These are phyloP conservation scores for Corapipo altera DNA, from an alignment of 2,113 vertebrate genomes.

Conservation along the genomic window DNA sequence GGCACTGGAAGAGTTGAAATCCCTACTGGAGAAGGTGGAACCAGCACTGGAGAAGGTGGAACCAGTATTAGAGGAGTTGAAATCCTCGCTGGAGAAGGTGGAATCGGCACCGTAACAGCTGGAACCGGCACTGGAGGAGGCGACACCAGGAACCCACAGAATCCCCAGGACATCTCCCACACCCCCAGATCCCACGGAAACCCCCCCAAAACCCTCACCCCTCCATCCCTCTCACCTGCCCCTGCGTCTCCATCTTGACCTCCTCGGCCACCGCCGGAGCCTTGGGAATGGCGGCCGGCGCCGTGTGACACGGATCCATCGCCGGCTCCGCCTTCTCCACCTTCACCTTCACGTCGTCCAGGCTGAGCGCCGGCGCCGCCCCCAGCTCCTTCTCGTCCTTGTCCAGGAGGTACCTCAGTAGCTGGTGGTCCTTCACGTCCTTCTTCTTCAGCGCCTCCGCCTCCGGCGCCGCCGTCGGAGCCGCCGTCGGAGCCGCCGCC, in stretches of 20 bases:
- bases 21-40: not conserved
- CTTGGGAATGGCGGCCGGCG: constrained; percentile 63
- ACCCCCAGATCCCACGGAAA: too few relatives aligned
- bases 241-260: constrained; percentile 71
- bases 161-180: too few relatives aligned
- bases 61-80: not conserved
- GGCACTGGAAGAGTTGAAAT: not conserved
- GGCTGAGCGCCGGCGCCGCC: constrained; percentile 84
- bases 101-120: not conserved
- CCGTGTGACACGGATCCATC: constrained; percentile 70
- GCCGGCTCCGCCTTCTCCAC: constrained; percentile 82
- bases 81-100: not conserved
- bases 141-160: too few relatives aligned
- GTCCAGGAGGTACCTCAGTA: constrained; percentile 91
- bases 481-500: too few relatives aligned
- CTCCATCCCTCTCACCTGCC: constrained; percentile 69
- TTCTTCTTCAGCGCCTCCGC: constrained; percentile 75
- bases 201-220: too few relatives aligned
- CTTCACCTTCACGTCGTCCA: constrained; percentile 90
- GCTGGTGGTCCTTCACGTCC: constrained; percentile 91
- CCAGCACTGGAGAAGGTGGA: not conserved
- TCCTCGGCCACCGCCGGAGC: constrained; percentile 61
- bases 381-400: constrained; percentile 90
- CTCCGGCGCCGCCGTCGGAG: constrained; percentile 33
- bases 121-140: too few relatives aligned